Conservation (phyloP, 2,888 invertebrate species). For the Amphipyra berbera region DNA sequence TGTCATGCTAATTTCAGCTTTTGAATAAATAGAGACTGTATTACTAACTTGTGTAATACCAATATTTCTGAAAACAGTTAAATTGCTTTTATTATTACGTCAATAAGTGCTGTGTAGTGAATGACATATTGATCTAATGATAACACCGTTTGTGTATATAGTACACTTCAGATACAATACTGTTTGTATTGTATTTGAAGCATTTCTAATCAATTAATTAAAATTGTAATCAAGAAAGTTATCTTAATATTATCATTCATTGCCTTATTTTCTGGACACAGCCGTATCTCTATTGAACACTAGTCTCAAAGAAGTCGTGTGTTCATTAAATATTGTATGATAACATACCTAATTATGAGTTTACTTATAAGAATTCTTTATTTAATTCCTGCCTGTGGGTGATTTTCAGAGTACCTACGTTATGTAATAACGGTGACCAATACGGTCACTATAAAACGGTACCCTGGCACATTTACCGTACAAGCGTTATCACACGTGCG, state of each 20-base stretch:
- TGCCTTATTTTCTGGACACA: background rate
- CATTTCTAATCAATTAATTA: too few relatives aligned
- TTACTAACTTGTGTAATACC: too few relatives aligned
- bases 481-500: constrained; percentile 17
- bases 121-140: constrained; percentile 1
- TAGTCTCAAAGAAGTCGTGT: background rate
- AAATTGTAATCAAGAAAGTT: background rate
- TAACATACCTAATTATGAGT: background rate
- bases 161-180: constrained; percentile 4
- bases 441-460: constrained; percentile 27
- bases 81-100: too few relatives aligned
- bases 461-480: constrained; percentile 18
- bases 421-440: background rate
- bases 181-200: too few relatives aligned
- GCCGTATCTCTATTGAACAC: background rate
- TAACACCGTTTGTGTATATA: constrained; percentile 14
- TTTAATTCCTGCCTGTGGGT: background rate
- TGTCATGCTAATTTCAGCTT: too few relatives aligned
- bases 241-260: background rate
- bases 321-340: background rate
- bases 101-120: constrained; percentile 1
- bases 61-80: too few relatives aligned
- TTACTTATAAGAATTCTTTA: background rate
- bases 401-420: background rate
- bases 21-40: too few relatives aligned